Percentiles rank a stretch among this genome's conserved stretches.
Evolutionary conservation across 2,888 invertebrate species (phyloP).

Genomic region (Nomada fabriciana): DNA sequence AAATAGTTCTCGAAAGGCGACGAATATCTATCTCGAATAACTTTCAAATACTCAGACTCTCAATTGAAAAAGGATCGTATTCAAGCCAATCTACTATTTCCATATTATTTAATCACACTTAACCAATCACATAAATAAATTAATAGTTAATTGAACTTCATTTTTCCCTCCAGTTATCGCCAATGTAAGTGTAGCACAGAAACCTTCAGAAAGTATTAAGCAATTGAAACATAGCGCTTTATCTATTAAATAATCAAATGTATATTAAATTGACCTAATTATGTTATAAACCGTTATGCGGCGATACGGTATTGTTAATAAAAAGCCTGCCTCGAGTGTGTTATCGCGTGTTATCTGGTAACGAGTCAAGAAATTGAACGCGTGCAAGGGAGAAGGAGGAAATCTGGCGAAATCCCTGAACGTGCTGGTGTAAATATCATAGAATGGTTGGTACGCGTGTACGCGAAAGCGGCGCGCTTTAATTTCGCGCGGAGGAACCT

Average conservation of each 20-base stretch:
- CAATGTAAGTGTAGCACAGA: no score
- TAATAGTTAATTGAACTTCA: no score
- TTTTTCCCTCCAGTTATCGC: no score
- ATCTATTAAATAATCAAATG: neutral
- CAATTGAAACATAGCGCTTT: no score
- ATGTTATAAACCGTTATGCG: no score
- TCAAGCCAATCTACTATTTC: no score
- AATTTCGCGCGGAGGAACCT: conserved; percentile 56
- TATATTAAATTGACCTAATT: no score
- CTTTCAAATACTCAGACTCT: neutral
- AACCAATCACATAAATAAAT: neutral
- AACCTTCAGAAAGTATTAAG: no score
- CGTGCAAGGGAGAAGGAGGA: neutral
- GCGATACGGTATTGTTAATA: no score
- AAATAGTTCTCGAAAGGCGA: conserved; percentile 11
- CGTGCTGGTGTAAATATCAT: conserved; percentile 17
- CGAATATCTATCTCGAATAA: neutral
- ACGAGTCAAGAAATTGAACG: neutral
- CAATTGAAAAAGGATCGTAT: neutral
- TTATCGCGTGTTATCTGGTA: neutral
- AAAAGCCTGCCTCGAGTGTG: no score
- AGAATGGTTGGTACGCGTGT: neutral
- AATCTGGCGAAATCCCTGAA: conserved; percentile 17
- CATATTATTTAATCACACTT: no score
- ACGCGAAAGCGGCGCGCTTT: conserved; percentile 46